Evolutionary conservation across 2,888 invertebrate species (phyloP).

Genomic region (Spodoptera littoralis): DNA sequence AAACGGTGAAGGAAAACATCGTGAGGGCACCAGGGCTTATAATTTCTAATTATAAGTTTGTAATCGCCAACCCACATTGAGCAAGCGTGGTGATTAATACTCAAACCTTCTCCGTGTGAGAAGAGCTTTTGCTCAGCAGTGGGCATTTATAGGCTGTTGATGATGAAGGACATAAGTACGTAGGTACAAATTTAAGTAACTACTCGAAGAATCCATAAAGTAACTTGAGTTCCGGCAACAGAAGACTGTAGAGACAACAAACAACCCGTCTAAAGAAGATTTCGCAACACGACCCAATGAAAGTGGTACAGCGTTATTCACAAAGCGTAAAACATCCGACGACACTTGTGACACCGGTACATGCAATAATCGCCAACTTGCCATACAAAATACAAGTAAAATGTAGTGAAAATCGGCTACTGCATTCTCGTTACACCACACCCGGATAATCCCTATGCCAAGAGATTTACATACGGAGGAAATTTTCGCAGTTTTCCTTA

Average conservation of each 20-base stretch:
- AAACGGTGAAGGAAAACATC: too few relatives aligned
- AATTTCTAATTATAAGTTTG: too few relatives aligned
- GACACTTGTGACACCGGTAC: neutral
- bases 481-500: conserved; percentile 28
- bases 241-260: neutral
- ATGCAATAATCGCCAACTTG: neutral
- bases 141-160: too few relatives aligned
- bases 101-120: too few relatives aligned
- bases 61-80: too few relatives aligned
- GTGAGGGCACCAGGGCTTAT: too few relatives aligned
- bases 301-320: conserved; percentile 15
- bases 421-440: conserved; percentile 9
- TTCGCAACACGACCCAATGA: neutral
- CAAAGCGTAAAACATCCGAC: neutral
- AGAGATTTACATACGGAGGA: conserved; percentile 9
- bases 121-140: too few relatives aligned
- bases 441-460: conserved; percentile 6
- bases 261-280: conserved; percentile 8
- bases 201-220: conserved; percentile 1
- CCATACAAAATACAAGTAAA: neutral
- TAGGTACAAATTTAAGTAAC: too few relatives aligned
- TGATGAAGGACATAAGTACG: too few relatives aligned
- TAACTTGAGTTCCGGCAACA: conserved; percentile 17
- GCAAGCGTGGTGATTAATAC: too few relatives aligned
- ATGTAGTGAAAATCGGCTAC: conserved; percentile 15